phyloP scores from a whole-genome alignment of 2,888 invertebrate genomes.

The Microplitis deprimator region DNA sequence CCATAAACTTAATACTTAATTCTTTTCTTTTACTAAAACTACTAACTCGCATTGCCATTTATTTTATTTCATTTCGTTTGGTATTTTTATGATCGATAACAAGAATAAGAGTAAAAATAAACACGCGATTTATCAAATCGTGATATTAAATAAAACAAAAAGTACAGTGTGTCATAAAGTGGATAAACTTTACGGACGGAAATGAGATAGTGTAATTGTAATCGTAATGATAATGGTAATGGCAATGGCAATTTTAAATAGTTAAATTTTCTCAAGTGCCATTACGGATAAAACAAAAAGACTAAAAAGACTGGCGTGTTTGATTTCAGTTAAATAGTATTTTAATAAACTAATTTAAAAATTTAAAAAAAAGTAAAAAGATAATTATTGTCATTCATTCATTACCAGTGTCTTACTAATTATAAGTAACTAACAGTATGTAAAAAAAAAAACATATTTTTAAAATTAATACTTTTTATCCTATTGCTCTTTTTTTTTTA shows the following conservation, averaged over 20 bases:
- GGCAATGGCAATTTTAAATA: background rate
- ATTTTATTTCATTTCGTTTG: background rate
- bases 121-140: background rate
- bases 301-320: background rate
- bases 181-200: background rate
- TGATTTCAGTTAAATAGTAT: background rate
- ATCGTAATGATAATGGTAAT: background rate
- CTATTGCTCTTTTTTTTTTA: background rate
- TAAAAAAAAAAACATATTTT: background rate
- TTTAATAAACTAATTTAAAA: background rate
- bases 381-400: background rate
- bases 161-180: background rate
- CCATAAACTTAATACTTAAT: background rate
- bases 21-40: background rate
- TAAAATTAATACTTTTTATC: background rate
- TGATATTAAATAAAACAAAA: background rate
- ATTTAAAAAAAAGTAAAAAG: background rate
- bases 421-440: background rate
- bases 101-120: background rate
- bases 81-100: background rate
- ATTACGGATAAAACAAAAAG: background rate
- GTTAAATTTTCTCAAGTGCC: background rate
- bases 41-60: background rate
- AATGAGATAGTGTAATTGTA: background rate
- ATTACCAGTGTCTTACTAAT: background rate